Evolutionary conservation across 2,888 invertebrate species (phyloP).

Genomic region (Athetis lepigone): DNA sequence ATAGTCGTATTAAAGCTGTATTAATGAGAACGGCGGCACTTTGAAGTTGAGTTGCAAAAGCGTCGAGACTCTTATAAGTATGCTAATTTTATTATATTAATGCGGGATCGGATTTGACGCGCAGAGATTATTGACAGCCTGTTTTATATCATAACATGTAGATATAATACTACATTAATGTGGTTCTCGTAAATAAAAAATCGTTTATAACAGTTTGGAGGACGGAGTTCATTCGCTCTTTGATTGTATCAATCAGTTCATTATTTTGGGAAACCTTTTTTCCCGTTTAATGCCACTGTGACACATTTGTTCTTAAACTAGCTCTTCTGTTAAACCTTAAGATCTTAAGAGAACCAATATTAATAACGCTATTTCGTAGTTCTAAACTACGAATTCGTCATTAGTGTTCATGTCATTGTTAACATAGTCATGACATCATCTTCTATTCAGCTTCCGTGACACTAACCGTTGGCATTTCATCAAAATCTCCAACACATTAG

Average conservation of each 20-base stretch:
- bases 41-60: constrained; percentile 68
- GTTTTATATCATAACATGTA: constrained; percentile 53
- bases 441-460: constrained; percentile 36
- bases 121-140: constrained; percentile 62
- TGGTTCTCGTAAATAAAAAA: constrained; percentile 54
- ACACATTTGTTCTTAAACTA: background rate
- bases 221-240: constrained; percentile 12
- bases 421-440: constrained; percentile 18
- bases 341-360: no score
- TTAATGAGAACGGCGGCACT: constrained; percentile 66
- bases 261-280: no score
- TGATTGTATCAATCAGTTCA: constrained; percentile 4
- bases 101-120: constrained; percentile 68
- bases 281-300: background rate
- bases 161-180: constrained; percentile 55
- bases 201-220: constrained; percentile 41
- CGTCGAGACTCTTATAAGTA: constrained; percentile 65
- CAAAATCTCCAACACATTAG: constrained; percentile 40
- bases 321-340: background rate
- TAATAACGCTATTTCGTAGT: background rate
- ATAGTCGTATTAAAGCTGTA: constrained; percentile 71
- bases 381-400: background rate
- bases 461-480: constrained; percentile 46
- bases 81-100: constrained; percentile 76
- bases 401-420: constrained; percentile 19